Base-by-base conservation (phyloP, 2,888 invertebrate genomes). In the Flabesymbios commensalis region DNA sequence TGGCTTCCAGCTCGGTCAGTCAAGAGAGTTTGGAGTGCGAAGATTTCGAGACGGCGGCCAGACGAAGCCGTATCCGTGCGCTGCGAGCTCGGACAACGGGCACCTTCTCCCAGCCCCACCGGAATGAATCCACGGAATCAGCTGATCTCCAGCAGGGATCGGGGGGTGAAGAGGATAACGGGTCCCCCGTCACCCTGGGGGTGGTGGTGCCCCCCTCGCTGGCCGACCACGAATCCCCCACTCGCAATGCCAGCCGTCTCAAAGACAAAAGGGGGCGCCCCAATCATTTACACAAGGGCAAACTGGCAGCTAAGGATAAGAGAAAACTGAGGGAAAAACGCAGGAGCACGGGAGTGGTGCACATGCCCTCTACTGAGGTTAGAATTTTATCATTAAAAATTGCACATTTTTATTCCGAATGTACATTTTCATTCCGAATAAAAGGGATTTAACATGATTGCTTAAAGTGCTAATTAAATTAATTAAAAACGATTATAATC, bases 1-100 rank as follows among this genome's bases (percentile, higher is more conserved):
- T 87, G 87, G 87, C 87, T 72, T 87, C 87, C 22, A 87, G 87
- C 70, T 87, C 87, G 32, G 85, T 87, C 51, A 87, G 87, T 70
- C 87, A 87, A 72, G 87, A 87, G 72, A 87, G 87, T 72, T 83
- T 87, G 58, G 87, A 87, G 67, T 74, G 73, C 55, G 86, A 86
- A 67, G 86, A 87, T 67, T 65, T 59, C 41, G 86, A 86, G 63
- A 76, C 84, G 42, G 83, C 83, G n/a, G 84, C 85, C 1, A 80
- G 87, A n/a, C 78, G 86, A 61, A 84, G 85, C 32, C 82, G 85
- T 54, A 85, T 86, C 55, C 80, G 86, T 57, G 84, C 85, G 1
- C 84, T 86, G 0, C 77, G 86, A 57, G 85, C 85, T 14, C 76
- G 86, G 76, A 82, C 43, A 2, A 33, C 48, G 3, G 51, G 61